These are phyloP conservation scores for Drosophila tani DNA, from an alignment of 1,140 invertebrate species.

Conservation along the genomic window DNA sequence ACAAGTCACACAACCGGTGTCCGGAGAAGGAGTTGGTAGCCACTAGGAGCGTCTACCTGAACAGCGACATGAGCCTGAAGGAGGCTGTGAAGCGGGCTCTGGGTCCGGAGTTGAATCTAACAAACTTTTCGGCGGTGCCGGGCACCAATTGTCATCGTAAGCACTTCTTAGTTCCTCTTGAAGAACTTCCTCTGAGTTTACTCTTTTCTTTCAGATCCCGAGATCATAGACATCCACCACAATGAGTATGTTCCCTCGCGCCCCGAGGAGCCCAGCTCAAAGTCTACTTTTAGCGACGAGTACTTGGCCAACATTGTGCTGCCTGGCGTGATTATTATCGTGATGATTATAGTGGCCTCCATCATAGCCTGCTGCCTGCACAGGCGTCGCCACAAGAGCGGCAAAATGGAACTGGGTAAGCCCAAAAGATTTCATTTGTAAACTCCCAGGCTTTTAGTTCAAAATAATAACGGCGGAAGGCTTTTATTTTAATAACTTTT, in stretches of 20 bases:
- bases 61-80: slow-evolving; percentile 88
- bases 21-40: slow-evolving; percentile 90
- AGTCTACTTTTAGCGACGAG: slow-evolving; percentile 88
- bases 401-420: slow-evolving; percentile 91
- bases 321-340: slow-evolving; percentile 94
- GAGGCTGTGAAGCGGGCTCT: slow-evolving; percentile 90
- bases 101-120: slow-evolving; percentile 91
- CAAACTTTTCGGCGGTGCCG: slow-evolving; percentile 88
- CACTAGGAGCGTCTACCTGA: slow-evolving; percentile 89
- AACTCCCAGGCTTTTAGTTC: too few species aligned
- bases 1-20: slow-evolving; percentile 88
- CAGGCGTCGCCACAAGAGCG: slow-evolving; percentile 91
- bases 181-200: too few species aligned
- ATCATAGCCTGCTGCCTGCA: slow-evolving; percentile 96
- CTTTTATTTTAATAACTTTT: too few species aligned
- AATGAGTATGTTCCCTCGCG: slow-evolving; percentile 69
- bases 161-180: not conserved
- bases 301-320: slow-evolving; percentile 95
- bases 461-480: too few species aligned
- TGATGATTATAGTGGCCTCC: slow-evolving; percentile 94
- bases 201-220: slow-evolving; percentile 39
- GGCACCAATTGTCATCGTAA: slow-evolving; percentile 90
- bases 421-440: not conserved
- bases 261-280: slow-evolving; percentile 86
- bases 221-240: slow-evolving; percentile 63